Conservation (phyloP, 2,797 vertebrate species). For the Danio jaintianensis region DNA sequence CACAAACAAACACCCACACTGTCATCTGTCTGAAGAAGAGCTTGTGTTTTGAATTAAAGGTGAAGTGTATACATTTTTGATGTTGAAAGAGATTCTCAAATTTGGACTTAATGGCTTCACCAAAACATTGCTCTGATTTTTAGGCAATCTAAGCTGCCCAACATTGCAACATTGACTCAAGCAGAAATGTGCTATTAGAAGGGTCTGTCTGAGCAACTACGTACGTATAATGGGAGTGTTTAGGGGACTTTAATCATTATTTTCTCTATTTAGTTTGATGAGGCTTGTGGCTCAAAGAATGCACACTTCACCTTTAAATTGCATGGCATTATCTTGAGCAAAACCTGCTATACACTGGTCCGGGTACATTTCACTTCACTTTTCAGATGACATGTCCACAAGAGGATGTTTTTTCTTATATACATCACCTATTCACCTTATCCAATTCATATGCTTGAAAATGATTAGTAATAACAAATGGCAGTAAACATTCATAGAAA, state of each 20-base stretch:
- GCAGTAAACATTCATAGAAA: no score
- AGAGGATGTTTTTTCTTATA: no score
- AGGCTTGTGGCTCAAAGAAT: not conserved
- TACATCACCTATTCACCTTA: no score
- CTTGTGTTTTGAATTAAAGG: not conserved
- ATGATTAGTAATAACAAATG: no score
- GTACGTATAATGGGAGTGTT: not conserved
- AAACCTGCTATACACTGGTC: not conserved
- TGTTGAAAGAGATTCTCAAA: not conserved
- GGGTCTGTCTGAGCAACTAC: not conserved
- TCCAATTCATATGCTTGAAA: no score
- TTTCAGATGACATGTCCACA: no score
- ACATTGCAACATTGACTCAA: not conserved
- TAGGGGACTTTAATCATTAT: not conserved
- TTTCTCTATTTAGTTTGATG: not conserved
- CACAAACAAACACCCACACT: conserved; percentile 16
- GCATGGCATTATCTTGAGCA: not conserved
- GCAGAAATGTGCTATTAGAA: not conserved
- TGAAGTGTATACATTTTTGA: not conserved
- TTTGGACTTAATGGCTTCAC: not conserved
- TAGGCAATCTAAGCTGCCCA: not conserved
- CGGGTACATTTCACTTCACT: no score
- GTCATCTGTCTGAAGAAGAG: conserved; percentile 7
- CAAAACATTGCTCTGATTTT: not conserved
- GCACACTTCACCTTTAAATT: not conserved